Evolutionary conservation across 2,797 vertebrate species (phyloP).

Genomic region (Acanthurus tractus): DNA sequence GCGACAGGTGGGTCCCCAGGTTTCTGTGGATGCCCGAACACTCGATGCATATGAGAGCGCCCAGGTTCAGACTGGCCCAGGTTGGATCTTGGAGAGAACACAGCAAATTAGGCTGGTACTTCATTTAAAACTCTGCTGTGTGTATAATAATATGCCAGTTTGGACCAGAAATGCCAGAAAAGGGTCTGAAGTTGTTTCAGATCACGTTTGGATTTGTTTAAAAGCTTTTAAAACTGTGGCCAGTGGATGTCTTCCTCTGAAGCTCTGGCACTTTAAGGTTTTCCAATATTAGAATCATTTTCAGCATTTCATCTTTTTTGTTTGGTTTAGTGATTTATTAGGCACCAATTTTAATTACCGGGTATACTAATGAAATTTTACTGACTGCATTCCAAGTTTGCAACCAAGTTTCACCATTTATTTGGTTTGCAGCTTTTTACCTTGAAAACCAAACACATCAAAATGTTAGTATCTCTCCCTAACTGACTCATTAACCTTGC

Average conservation of each 20-base stretch:
- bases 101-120: conserved; percentile 1
- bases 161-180: neutral
- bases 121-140: conserved; percentile 7
- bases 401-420: neutral
- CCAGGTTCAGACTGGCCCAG: conserved; percentile 95
- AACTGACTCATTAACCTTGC: neutral
- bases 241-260: conserved; percentile 11
- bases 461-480: neutral
- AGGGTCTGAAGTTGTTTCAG: conserved; percentile 26
- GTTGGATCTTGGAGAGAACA: conserved; percentile 87
- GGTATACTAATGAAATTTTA: neutral
- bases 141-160: neutral
- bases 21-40: conserved; percentile 96
- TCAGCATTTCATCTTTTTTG: conserved; percentile 20
- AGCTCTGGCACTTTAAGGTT: conserved; percentile 3
- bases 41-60: conserved; percentile 95
- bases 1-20: conserved; percentile 92
- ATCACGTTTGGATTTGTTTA: conserved; percentile 14
- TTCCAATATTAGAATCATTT: conserved; percentile 15
- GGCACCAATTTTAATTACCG: neutral
- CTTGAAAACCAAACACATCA: neutral
- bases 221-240: conserved; percentile 26
- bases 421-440: neutral
- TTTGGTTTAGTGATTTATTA: conserved; percentile 8
- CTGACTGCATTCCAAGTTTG: neutral